Percentiles rank a stretch among this genome's conserved stretches.
Conservation (phyloP, 2,113 vertebrate genomes). For the Scortum barcoo region DNA sequence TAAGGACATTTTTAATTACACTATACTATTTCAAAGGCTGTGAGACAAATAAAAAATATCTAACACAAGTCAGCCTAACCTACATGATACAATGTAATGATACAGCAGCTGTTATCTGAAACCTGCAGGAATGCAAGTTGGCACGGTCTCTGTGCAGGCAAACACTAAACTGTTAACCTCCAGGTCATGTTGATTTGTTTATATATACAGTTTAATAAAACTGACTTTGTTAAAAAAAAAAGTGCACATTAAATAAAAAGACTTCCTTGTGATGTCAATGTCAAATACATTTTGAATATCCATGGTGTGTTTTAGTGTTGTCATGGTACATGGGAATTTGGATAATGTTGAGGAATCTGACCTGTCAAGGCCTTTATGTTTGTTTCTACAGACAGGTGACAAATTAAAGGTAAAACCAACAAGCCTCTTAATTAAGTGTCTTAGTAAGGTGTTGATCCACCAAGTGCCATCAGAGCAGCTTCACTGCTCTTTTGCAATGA, state of each 20-base stretch:
- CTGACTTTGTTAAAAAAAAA: neutral
- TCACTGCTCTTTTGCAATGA: too few relatives aligned
- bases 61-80: neutral
- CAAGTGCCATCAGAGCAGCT: too few relatives aligned
- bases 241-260: neutral
- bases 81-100: neutral
- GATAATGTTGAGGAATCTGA: neutral
- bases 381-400: too few relatives aligned
- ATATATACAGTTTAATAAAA: neutral
- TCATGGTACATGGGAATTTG: neutral
- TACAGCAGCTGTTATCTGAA: constrained; percentile 22
- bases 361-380: too few relatives aligned
- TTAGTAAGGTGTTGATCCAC: too few relatives aligned
- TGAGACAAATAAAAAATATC: neutral
- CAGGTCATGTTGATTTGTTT: neutral
- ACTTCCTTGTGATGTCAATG: neutral
- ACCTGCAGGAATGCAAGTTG: neutral
- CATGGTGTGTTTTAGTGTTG: neutral
- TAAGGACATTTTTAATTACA: neutral
- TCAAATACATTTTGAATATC: neutral
- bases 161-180: neutral
- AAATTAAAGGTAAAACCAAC: too few relatives aligned
- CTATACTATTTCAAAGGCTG: neutral
- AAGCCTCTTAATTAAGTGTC: too few relatives aligned
- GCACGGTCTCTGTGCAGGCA: neutral